Evolutionary conservation across 1,140 invertebrate genomes (phyloP), one percentile per base, ranked within the genome.

Genomic region (Drosophila subobscura): DNA sequence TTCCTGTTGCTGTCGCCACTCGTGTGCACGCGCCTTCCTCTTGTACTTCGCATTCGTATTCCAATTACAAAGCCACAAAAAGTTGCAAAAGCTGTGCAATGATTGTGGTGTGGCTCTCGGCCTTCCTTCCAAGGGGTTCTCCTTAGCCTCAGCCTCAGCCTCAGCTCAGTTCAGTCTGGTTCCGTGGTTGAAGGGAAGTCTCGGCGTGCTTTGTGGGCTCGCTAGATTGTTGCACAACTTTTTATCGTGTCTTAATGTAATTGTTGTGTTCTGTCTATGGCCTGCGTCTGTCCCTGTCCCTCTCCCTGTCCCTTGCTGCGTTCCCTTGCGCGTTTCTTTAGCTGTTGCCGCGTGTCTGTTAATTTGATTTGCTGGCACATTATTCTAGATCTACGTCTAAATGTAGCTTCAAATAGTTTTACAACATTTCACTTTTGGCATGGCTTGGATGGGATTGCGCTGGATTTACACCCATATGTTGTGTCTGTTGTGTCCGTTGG

Each of bases 231-330:
- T 83, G 83, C 83, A 88, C 83, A 88, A 88, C 67, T 88, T 88
- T 88, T 88, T 88, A 88, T 88, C 84, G 83, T 79, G 84, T 88
- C 83, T 88, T 88, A 88, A 88, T 88, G 83, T 88, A 88, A 88
- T 88, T 88, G 83, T 88, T 88, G 83, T 88, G 83, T 88, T 88
- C 80, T 71, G 20, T 72, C 16, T 27, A 25, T 37, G 29, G 52
- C 23, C 22, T 40, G 7, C 53, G 16, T 20, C 16, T 20, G 16
- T 20, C 20, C 58, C 45, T 29, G 27, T 41, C 20, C 22, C 23
- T 27, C 4, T 1, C 7, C 45, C 40, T 16, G 7, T 41, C 10
- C 22, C 23, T 27, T 37, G 16, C 16, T 20, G 0, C 16, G 16
- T 37, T 4, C 29, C 41, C 53, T 44, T 29, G 25, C 57, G n/a